phyloP scores from a whole-genome alignment of 1,140 invertebrate species.

The Drosophila nigrodunni region DNA sequence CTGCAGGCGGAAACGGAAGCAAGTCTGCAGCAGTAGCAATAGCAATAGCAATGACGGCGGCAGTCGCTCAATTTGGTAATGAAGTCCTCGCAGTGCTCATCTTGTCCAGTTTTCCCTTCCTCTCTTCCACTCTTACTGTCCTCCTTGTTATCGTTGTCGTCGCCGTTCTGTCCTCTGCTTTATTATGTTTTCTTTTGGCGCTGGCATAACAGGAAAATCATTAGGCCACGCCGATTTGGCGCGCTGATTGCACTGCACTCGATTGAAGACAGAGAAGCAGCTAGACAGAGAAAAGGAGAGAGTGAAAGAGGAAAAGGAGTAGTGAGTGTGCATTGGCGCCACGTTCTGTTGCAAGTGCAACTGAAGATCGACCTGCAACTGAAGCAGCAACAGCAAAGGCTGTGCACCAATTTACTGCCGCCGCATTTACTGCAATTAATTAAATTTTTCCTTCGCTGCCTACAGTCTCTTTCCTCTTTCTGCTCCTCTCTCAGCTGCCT shows the following conservation, averaged over 20 bases:
- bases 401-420: constrained; percentile 53
- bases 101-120: constrained; percentile 19
- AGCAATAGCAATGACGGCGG: constrained; percentile 60
- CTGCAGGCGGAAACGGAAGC: constrained; percentile 77
- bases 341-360: constrained; percentile 34
- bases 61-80: constrained; percentile 81
- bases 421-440: constrained; percentile 73
- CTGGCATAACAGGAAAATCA: constrained; percentile 79
- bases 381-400: constrained; percentile 23
- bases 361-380: constrained; percentile 4
- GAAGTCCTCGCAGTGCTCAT: constrained; percentile 67
- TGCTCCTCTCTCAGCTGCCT: not conserved
- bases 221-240: constrained; percentile 79
- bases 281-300: constrained; percentile 1
- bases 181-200: constrained; percentile 76
- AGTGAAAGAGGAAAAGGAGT: not conserved
- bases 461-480: constrained; percentile 3
- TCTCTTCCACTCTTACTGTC: not conserved
- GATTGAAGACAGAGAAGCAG: constrained; percentile 9
- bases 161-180: constrained; percentile 48
- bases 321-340: constrained; percentile 8
- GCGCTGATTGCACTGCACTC: constrained; percentile 66
- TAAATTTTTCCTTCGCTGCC: constrained; percentile 66
- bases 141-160: constrained; percentile 21
- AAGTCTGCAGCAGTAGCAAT: constrained; percentile 56